Base-by-base conservation (phyloP, 2,888 invertebrate genomes). In the Zootermopsis nevadensis region DNA sequence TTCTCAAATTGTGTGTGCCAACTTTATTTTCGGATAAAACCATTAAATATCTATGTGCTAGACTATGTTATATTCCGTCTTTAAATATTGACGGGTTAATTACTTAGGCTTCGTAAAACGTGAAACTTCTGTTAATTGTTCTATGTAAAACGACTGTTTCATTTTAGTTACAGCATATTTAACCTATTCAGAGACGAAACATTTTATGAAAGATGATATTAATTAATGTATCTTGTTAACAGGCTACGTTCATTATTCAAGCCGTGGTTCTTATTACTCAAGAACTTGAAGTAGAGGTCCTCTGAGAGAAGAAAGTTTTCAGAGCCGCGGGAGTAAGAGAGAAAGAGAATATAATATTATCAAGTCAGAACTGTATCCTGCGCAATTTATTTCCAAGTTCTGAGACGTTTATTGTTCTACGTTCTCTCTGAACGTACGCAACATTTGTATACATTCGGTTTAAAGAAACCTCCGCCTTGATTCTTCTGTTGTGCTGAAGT, bases 171-270 rank as follows among this genome's bases (percentile, higher is more conserved):
- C 10, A 60, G 27, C 7, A 27, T 1, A 60, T 60, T n/a, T 8
- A 60, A 0, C 8, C n/a, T 60, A 60, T 27, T 60, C 60, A n/a
- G 27, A 60, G n/a, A 60, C 12, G 48, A 60, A 60, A n/a, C 60
- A 27, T 60, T 60, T n/a, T 27, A n/a, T 60, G 60, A 60, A 27
- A 60, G n/a, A 60, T 60, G 3, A 27, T 27, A 60, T 60, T 60
- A 60, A 60, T 60, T 60, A 60, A 60, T 60, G 60, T 8, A 60
- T 27, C 60, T 60, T 60, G 60, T 60, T 60, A 60, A 27, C n/a
- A 27, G 60, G n/a, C n/a, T 60, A 27, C 60, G 7, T 60, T 60
- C 60, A 60, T 60, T 60, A 60, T 60, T 27, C 10, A 60, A 27
- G 60, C n/a, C 10, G 48, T 12, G 4, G 27, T 15, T 27, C 60